These are phyloP conservation scores for Apomyelois bistriatella DNA, from an alignment of 2,888 invertebrate genomes.

Conservation along the genomic window DNA sequence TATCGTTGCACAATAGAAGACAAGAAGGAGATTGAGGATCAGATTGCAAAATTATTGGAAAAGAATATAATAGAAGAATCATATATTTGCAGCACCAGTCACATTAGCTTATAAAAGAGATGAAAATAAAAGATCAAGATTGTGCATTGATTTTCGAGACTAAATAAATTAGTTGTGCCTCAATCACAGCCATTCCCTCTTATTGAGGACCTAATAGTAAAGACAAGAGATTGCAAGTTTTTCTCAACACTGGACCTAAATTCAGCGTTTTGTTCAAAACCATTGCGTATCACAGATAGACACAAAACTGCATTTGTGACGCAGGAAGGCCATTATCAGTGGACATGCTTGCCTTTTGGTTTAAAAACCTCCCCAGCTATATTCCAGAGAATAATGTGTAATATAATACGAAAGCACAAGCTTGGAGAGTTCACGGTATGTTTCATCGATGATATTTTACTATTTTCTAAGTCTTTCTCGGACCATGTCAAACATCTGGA, in stretches of 20 bases:
- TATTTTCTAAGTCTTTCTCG: slow-evolving; percentile 18
- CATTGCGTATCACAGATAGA: slow-evolving; percentile 36
- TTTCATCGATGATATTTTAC: neutral
- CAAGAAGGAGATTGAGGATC: slow-evolving; percentile 22
- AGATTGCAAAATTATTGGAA: slow-evolving; percentile 20
- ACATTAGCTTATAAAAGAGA: slow-evolving; percentile 30
- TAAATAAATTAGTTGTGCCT: slow-evolving; percentile 25
- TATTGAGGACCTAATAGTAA: slow-evolving; percentile 38
- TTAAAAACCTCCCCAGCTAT: too few species aligned
- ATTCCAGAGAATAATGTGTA: slow-evolving; percentile 41
- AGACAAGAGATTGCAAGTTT: slow-evolving; percentile 38
- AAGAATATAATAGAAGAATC: slow-evolving; percentile 23
- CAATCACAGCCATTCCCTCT: slow-evolving; percentile 28
- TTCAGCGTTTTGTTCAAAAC: slow-evolving; percentile 50
- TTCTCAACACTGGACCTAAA: slow-evolving; percentile 42
- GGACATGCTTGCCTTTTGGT: slow-evolving; percentile 43
- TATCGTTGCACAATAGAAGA: slow-evolving; percentile 23
- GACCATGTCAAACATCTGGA: slow-evolving; percentile 27
- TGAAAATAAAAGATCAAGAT: slow-evolving; percentile 30
- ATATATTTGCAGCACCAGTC: slow-evolving; percentile 30
- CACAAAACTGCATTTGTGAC: slow-evolving; percentile 38
- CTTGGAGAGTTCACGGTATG: slow-evolving; percentile 5
- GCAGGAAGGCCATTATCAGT: slow-evolving; percentile 31
- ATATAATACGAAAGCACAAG: slow-evolving; percentile 21
- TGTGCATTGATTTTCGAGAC: slow-evolving; percentile 34